phyloP scores from a whole-genome alignment of 2,888 invertebrate species.

The Scaptomyza reducta region DNA sequence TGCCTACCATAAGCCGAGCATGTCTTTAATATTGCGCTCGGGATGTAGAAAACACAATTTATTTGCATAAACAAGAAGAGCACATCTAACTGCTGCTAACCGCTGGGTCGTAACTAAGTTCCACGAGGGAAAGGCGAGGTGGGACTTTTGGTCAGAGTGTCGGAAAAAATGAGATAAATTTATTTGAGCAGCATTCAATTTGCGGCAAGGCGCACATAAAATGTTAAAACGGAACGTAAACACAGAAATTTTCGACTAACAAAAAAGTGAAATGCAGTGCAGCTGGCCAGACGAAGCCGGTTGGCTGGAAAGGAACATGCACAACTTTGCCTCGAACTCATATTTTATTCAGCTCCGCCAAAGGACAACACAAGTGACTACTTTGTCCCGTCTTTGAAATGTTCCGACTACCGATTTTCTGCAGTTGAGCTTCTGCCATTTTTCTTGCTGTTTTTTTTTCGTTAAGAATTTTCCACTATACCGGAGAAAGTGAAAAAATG shows the following conservation, averaged over 20 bases:
- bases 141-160: slow-evolving; percentile 13
- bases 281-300: slow-evolving; percentile 3
- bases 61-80: not conserved
- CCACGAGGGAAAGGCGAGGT: not conserved
- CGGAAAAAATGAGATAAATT: slow-evolving; percentile 61
- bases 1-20: not conserved
- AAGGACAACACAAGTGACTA: slow-evolving; percentile 50
- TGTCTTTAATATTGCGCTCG: not conserved
- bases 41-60: not conserved
- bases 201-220: slow-evolving; percentile 57
- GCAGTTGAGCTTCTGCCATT: slow-evolving; percentile 61
- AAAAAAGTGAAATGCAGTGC: slow-evolving; percentile 40
- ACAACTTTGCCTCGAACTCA: slow-evolving; percentile 59
- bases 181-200: slow-evolving; percentile 70
- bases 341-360: slow-evolving; percentile 62
- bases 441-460: slow-evolving; percentile 38
- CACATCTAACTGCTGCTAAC: slow-evolving; percentile 26
- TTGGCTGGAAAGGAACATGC: slow-evolving; percentile 52
- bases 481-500: slow-evolving; percentile 55
- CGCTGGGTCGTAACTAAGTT: slow-evolving; percentile 34
- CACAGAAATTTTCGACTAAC: slow-evolving; percentile 37
- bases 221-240: slow-evolving; percentile 62
- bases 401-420: slow-evolving; percentile 51
- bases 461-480: slow-evolving; percentile 29
- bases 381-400: slow-evolving; percentile 24